phyloP scores from a whole-genome alignment of 2,797 vertebrate species.

The Intellagama lesueurii region DNA sequence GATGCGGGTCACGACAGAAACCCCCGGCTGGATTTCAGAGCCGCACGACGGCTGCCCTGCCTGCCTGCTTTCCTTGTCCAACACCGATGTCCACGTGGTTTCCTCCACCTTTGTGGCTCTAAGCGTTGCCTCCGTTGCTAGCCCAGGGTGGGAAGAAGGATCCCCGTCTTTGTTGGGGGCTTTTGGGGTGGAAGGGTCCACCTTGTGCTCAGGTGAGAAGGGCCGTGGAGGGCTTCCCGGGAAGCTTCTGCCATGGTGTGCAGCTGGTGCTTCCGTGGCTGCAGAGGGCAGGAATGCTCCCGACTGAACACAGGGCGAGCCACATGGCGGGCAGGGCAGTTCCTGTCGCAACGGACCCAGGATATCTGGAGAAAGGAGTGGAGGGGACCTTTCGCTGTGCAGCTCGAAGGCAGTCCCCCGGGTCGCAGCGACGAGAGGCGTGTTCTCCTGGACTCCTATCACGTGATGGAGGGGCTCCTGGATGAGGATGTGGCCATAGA shows the following conservation, averaged over 20 bases:
- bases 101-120: no score
- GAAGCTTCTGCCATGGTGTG: accelerated
- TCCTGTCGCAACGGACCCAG: not conserved
- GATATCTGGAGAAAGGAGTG: slow-evolving; percentile 33
- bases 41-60: accelerated
- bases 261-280: not conserved
- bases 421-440: slow-evolving; percentile 66
- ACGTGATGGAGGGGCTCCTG: slow-evolving; percentile 75
- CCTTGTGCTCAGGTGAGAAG: accelerated
- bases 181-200: accelerated
- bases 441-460: slow-evolving; percentile 76
- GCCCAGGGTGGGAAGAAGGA: not conserved
- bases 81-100: accelerated
- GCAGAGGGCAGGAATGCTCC: no score
- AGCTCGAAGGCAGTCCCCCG: slow-evolving; percentile 63
- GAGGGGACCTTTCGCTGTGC: slow-evolving; percentile 29
- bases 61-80: no score
- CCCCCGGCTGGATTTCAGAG: not conserved
- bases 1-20: accelerated
- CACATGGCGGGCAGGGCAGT: accelerated
- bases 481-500: slow-evolving; percentile 78
- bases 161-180: accelerated
- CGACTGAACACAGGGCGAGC: accelerated
- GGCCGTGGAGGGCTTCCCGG: not conserved
- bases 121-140: accelerated